These are phyloP conservation scores for Hemibates koningsi DNA, from an alignment of 2,113 vertebrate genomes.

Conservation along the genomic window DNA sequence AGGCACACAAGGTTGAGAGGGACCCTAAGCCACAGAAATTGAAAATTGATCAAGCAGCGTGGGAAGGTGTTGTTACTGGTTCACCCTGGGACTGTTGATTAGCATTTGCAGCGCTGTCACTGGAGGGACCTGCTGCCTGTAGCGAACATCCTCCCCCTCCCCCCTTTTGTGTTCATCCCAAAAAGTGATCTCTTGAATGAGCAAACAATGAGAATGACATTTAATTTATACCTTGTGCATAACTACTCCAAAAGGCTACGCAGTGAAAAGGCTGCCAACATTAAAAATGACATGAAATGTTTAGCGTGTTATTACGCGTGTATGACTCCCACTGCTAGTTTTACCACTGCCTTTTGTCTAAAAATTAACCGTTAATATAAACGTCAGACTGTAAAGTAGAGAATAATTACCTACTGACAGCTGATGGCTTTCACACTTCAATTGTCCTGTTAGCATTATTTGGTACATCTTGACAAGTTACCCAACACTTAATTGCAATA, in stretches of 20 bases:
- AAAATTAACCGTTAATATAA: conserved; percentile 1
- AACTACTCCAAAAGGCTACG: conserved; percentile 4
- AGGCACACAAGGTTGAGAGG: conserved; percentile 24
- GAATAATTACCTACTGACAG: neutral
- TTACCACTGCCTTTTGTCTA: neutral
- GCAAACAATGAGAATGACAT: conserved; percentile 29
- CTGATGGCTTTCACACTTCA: neutral
- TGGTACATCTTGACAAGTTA: conserved; percentile 14
- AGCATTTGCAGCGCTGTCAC: conserved; percentile 62
- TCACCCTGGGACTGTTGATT: conserved; percentile 45
- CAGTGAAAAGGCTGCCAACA: neutral
- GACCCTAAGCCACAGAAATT: conserved; percentile 66
- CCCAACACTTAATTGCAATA: conserved; percentile 28
- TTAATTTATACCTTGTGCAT: conserved; percentile 36
- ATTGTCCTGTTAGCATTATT: conserved; percentile 19
- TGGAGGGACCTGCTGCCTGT: conserved; percentile 11
- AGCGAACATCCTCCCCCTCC: neutral
- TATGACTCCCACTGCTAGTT: neutral
- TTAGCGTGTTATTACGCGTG: neutral
- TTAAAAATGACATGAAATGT: conserved; percentile 6
- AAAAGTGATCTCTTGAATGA: conserved; percentile 30
- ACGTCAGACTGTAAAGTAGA: neutral
- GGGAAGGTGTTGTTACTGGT: conserved; percentile 34
- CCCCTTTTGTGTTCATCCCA: neutral
- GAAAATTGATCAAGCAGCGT: conserved; percentile 72